phyloP scores from a whole-genome alignment of 2,113 vertebrate genomes.

The Cepphus grylle region DNA sequence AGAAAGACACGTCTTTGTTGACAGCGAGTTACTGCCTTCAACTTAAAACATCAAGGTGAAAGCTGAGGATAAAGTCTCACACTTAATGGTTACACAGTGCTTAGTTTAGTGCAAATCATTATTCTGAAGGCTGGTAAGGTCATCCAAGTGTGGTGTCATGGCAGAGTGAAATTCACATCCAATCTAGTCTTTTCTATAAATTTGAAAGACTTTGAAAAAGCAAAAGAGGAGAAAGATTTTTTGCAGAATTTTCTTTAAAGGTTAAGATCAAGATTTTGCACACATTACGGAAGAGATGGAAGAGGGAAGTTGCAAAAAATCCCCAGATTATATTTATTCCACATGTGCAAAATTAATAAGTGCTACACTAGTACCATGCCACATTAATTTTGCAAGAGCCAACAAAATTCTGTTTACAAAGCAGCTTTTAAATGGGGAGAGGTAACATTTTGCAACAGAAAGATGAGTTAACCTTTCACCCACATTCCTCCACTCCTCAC shows the following conservation, averaged over 20 bases:
- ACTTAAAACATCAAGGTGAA: not conserved
- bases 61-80: not conserved
- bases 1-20: not conserved
- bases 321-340: not conserved
- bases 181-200: not conserved
- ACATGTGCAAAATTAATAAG: not conserved
- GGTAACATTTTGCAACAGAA: not conserved
- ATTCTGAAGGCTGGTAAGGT: not conserved
- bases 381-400: not conserved
- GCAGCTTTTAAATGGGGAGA: not conserved
- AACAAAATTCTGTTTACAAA: not conserved
- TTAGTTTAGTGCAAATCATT: not conserved
- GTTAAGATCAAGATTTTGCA: not conserved
- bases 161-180: not conserved
- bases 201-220: not conserved
- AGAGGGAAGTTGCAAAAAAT: not conserved
- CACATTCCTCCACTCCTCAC: fast-evolving
- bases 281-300: not conserved
- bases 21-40: not conserved
- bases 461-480: not conserved
- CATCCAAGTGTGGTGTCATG: not conserved
- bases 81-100: not conserved
- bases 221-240: not conserved
- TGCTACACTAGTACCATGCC: not conserved
- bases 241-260: not conserved